Conservation (phyloP, 2,888 invertebrate species). For the Thereva nobilitata region DNA sequence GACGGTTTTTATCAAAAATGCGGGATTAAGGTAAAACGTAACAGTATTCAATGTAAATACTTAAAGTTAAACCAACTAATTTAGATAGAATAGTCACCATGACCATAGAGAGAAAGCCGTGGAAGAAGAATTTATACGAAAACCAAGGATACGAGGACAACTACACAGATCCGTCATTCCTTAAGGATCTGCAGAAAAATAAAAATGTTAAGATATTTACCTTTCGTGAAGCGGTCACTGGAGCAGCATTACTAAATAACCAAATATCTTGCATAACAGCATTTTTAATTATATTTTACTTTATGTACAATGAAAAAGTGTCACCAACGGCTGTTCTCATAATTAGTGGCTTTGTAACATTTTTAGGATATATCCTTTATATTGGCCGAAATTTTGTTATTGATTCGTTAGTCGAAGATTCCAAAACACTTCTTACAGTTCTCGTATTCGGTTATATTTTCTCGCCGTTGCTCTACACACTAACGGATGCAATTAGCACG, state of each 20-base stretch:
- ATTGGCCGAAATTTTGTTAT: conserved; percentile 51
- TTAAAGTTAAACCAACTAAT: too few relatives aligned
- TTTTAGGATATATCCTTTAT: conserved; percentile 68
- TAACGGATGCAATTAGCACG: conserved; percentile 95
- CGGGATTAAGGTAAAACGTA: too few relatives aligned
- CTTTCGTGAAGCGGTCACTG: conserved; percentile 69
- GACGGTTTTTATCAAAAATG: too few relatives aligned
- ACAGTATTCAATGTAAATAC: too few relatives aligned
- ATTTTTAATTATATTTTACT: conserved; percentile 73
- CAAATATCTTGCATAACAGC: conserved; percentile 77
- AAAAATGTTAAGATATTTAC: conserved; percentile 76
- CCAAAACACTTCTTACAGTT: conserved; percentile 80
- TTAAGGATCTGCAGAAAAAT: conserved; percentile 83
- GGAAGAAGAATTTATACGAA: conserved; percentile 90
- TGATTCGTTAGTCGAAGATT: conserved; percentile 62
- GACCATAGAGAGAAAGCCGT: conserved; percentile 53
- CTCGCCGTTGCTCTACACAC: conserved; percentile 88
- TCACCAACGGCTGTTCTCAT: conserved; percentile 68
- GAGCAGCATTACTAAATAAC: conserved; percentile 78
- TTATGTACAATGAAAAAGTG: conserved; percentile 71
- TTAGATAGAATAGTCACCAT: background rate
- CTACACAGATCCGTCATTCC: conserved; percentile 85
- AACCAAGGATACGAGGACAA: conserved; percentile 88
- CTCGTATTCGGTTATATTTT: conserved; percentile 84
- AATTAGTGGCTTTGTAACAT: conserved; percentile 62